These are phyloP conservation scores for Atlantisia rogersi DNA, from an alignment of 2,113 vertebrate species.

Conservation along the genomic window DNA sequence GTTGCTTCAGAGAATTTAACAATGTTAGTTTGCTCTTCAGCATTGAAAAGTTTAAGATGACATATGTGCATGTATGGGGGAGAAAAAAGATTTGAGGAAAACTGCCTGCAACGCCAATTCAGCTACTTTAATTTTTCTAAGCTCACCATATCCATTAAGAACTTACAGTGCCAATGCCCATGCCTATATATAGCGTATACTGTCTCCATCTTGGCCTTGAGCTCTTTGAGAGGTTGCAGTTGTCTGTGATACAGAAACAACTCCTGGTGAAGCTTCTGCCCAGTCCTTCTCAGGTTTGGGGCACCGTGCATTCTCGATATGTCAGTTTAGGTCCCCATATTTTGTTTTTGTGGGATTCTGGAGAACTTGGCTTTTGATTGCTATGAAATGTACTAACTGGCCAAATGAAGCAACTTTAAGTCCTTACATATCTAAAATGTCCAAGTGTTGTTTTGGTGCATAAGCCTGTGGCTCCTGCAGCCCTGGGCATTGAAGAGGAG, in stretches of 20 bases:
- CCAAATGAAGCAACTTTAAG: not conserved
- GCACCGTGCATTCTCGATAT: not conserved
- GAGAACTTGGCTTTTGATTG: not conserved
- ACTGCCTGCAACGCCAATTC: not conserved
- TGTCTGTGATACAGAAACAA: not conserved
- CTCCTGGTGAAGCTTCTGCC: not conserved
- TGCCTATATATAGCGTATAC: not conserved
- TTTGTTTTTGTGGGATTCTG: not conserved
- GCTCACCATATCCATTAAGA: not conserved
- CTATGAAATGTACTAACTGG: not conserved
- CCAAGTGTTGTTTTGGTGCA: not conserved
- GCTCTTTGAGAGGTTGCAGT: not conserved
- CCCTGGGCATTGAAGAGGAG: not conserved
- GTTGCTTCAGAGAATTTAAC: not conserved
- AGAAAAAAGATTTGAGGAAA: not conserved
- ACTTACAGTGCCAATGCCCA: not conserved
- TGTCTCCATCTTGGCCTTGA: not conserved
- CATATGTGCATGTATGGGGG: fast-evolving
- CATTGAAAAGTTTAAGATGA: not conserved
- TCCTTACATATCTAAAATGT: not conserved
- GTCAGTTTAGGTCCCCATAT: not conserved
- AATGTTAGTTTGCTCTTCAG: not conserved
- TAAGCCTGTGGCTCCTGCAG: not conserved
- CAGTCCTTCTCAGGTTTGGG: not conserved
- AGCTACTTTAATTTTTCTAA: not conserved